These are phyloP conservation scores for Maniola jurtina DNA, from an alignment of 1,140 invertebrate species.

Conservation along the genomic window DNA sequence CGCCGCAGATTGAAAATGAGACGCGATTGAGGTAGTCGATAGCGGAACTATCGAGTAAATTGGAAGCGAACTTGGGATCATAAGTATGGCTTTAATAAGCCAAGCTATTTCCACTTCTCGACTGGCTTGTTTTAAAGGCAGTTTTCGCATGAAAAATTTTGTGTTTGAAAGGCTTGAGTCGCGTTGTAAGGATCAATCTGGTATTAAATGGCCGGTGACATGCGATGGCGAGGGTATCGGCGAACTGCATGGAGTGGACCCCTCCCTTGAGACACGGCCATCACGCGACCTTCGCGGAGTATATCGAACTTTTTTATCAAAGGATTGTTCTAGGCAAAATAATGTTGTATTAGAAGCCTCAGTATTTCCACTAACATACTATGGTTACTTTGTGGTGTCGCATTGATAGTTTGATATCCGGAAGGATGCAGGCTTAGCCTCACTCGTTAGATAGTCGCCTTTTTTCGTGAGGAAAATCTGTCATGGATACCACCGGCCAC, in stretches of 20 bases:
- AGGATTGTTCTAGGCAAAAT: no score
- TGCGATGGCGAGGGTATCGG: conserved; percentile 28
- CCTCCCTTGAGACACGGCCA: not conserved
- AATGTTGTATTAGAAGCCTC: no score
- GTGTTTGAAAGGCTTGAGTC: conserved; percentile 13
- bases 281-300: no score
- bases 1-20: conserved; percentile 36
- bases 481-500: no score
- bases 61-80: conserved; percentile 28
- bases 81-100: not conserved
- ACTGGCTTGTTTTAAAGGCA: conserved; percentile 2
- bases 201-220: conserved; percentile 37
- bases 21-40: conserved; percentile 39
- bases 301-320: no score
- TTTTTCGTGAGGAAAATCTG: no score
- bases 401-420: no score
- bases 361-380: no score
- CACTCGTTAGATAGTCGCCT: no score
- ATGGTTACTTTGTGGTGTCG: no score
- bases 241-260: conserved; percentile 31
- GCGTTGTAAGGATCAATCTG: conserved; percentile 24
- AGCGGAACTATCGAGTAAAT: conserved; percentile 39
- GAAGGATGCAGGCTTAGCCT: no score
- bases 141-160: conserved; percentile 16
- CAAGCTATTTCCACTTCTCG: conserved; percentile 16